Percentiles rank a stretch among this genome's conserved stretches.
These are phyloP conservation scores for Babylonia areolata DNA, from an alignment of 1,140 invertebrate genomes.

Conservation along the genomic window DNA sequence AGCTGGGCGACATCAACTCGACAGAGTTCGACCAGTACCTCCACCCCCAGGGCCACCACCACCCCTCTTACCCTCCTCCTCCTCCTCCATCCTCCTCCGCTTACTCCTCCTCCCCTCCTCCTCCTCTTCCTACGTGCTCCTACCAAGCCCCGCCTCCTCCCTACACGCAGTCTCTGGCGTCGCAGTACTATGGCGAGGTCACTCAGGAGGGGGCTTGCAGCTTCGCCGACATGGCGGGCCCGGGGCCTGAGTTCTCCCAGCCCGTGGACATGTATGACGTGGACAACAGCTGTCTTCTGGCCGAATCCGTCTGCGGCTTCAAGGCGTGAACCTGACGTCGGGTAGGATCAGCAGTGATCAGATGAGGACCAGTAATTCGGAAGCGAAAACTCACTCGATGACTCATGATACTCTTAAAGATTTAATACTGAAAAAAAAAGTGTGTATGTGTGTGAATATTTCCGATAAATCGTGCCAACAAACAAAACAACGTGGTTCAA, in stretches of 20 bases:
- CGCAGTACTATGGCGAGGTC: too few relatives aligned
- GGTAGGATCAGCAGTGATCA: too few relatives aligned
- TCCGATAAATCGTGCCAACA: background rate
- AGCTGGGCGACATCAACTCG: background rate
- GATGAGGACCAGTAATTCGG: too few relatives aligned
- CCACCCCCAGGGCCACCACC: background rate
- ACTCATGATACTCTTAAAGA: too few relatives aligned
- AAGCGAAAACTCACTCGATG: background rate
- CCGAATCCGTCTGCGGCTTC: background rate
- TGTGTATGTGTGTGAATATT: background rate
- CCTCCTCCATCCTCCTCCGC: too few relatives aligned
- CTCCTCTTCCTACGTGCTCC: background rate
- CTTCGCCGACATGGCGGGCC: too few relatives aligned
- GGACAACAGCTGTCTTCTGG: background rate
- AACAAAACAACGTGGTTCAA: too few relatives aligned
- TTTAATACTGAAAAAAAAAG: background rate
- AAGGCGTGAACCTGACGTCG: background rate
- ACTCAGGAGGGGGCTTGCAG: too few relatives aligned
- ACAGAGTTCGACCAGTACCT: constrained; percentile 18
- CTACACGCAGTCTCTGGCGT: background rate
- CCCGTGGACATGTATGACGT: background rate
- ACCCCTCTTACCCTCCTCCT: background rate
- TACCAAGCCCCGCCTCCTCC: background rate
- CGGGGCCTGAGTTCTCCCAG: background rate
- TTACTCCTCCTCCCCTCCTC: background rate